phyloP scores from a whole-genome alignment of 1,140 invertebrate species.

The Drosophila kepulauana region DNA sequence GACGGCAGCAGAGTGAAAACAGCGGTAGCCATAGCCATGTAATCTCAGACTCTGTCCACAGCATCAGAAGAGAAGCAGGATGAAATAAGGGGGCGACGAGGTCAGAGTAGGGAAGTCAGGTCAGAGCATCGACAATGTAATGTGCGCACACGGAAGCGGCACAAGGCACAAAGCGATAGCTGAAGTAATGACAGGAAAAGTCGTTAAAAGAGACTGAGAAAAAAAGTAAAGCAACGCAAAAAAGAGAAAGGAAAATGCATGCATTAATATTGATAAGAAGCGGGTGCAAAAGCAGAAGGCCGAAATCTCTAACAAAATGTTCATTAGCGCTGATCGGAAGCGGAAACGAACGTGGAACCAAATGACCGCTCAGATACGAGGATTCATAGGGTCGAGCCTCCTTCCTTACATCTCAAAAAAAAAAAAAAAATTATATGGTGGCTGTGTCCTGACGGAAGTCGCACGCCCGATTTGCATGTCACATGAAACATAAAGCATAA shows the following conservation, averaged over 20 bases:
- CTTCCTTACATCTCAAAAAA: too few relatives aligned
- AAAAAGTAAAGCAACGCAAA: not conserved
- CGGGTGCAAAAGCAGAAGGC: slow-evolving; percentile 20
- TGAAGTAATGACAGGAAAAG: slow-evolving; percentile 76
- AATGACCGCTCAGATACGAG: slow-evolving; percentile 46
- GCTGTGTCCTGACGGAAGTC: slow-evolving; percentile 14
- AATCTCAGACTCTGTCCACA: slow-evolving; percentile 50
- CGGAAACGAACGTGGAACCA: slow-evolving; percentile 50
- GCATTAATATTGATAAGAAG: slow-evolving; percentile 71
- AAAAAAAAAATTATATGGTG: too few relatives aligned
- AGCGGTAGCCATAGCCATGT: slow-evolving; percentile 3
- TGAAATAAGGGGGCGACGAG: too few relatives aligned
- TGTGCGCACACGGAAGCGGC: slow-evolving; percentile 51
- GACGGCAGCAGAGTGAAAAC: slow-evolving; percentile 8
- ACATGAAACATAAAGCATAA: slow-evolving; percentile 32
- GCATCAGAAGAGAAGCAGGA: not conserved
- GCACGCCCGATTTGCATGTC: slow-evolving; percentile 54
- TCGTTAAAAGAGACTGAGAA: slow-evolving; percentile 56
- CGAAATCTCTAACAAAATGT: slow-evolving; percentile 56
- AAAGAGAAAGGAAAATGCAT: slow-evolving; percentile 65
- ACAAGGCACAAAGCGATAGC: slow-evolving; percentile 49
- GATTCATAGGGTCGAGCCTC: too few relatives aligned
- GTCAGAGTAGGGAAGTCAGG: too few relatives aligned
- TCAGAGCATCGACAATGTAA: slow-evolving; percentile 53
- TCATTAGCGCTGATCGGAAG: slow-evolving; percentile 76